Conservation (phyloP, 1,140 invertebrate species). For the Drosophila lini region DNA sequence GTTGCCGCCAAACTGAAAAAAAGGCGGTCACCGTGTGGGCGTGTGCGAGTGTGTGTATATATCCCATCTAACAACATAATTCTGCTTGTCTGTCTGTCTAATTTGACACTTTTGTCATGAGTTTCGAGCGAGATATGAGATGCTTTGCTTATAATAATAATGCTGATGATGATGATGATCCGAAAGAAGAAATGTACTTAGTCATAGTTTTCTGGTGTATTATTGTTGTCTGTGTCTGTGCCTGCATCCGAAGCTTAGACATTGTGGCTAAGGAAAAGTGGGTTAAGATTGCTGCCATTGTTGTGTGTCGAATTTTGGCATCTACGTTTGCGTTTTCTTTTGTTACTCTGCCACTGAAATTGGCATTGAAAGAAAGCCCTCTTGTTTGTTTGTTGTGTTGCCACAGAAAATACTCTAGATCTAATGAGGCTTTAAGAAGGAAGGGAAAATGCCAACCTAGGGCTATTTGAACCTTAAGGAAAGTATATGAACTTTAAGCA, state of each 20-base stretch:
- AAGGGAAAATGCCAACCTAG: neutral
- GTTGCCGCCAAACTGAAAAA: constrained; percentile 13
- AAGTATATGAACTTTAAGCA: neutral
- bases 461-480: constrained; percentile 2
- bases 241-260: constrained; percentile 40
- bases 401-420: constrained; percentile 6
- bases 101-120: constrained; percentile 50
- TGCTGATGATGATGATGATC: constrained; percentile 29
- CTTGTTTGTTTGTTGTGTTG: neutral
- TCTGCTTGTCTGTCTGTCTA: constrained; percentile 47
- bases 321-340: constrained; percentile 30
- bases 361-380: constrained; percentile 33
- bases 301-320: constrained; percentile 45
- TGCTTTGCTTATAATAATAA: constrained; percentile 28
- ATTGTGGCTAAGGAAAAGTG: constrained; percentile 48
- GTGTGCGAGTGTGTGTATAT: constrained; percentile 1
- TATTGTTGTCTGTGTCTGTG: neutral
- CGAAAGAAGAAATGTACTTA: constrained; percentile 49
- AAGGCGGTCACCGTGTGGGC: constrained; percentile 51
- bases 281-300: constrained; percentile 50
- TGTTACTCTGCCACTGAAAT: constrained; percentile 30
- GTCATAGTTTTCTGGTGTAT: constrained; percentile 35
- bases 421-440: constrained; percentile 18
- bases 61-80: constrained; percentile 33
- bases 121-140: constrained; percentile 17